These are phyloP conservation scores for Hoplodrina ambigua DNA, from an alignment of 2,888 invertebrate genomes.

Conservation along the genomic window DNA sequence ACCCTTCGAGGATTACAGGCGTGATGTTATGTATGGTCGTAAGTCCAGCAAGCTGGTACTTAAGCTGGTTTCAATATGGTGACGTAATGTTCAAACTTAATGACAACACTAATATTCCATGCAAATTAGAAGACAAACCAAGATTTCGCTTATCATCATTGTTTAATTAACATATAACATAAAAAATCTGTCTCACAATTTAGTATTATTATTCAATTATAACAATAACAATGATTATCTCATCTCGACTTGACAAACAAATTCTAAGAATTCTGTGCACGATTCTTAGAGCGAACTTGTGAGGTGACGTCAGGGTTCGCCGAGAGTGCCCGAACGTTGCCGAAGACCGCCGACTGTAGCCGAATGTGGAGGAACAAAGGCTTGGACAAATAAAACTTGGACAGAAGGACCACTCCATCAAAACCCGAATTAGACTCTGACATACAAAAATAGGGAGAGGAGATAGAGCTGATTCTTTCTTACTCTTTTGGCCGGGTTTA, in stretches of 20 bases:
- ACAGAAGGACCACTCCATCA: conserved; percentile 33
- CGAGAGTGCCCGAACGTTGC: conserved; percentile 49
- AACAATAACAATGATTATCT: conserved; percentile 39
- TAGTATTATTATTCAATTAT: conserved; percentile 27
- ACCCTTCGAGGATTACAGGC: too few relatives aligned
- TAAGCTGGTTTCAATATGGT: conserved; percentile 8
- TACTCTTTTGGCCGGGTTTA: too few relatives aligned
- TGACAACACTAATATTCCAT: conserved; percentile 7
- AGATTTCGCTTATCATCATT: not conserved
- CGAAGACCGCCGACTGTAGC: conserved; percentile 40
- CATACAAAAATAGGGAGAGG: too few relatives aligned
- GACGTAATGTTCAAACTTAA: not conserved
- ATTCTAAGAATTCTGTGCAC: conserved; percentile 58
- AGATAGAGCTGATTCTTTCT: too few relatives aligned
- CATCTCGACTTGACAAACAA: conserved; percentile 38
- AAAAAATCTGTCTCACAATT: conserved; percentile 23
- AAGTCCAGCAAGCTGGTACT: not conserved
- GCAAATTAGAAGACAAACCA: conserved; percentile 8
- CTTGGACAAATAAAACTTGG: conserved; percentile 45
- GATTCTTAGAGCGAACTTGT: conserved; percentile 54
- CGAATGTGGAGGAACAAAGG: conserved; percentile 56
- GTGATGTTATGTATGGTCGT: too few relatives aligned
- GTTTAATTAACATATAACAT: conserved; percentile 4
- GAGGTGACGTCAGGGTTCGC: conserved; percentile 48
- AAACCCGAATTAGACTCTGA: too few relatives aligned